Conservation (phyloP, 1,140 invertebrate genomes). For the Papilio machaon region DNA sequence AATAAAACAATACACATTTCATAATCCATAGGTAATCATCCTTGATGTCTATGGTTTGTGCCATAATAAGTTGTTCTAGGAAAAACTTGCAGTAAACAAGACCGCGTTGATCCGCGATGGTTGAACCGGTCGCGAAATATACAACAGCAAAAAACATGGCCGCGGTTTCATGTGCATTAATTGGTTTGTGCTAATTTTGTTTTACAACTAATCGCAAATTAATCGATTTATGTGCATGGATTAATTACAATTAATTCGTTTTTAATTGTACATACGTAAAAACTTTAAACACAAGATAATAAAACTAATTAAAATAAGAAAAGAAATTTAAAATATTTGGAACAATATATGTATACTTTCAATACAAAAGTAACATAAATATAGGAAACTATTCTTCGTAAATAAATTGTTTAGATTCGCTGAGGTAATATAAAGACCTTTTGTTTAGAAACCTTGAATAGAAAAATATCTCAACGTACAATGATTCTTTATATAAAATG, state of each 20-base stretch:
- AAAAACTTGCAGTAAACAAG: conserved; percentile 49
- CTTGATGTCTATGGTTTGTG: conserved; percentile 46
- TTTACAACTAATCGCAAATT: conserved; percentile 8
- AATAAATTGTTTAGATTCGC: not conserved
- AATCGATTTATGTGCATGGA: conserved; percentile 15
- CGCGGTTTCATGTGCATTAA: conserved; percentile 22
- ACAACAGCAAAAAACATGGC: conserved; percentile 44
- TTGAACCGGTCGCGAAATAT: conserved; percentile 50
- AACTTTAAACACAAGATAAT: not conserved
- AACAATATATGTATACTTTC: not conserved
- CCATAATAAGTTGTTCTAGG: conserved; percentile 55
- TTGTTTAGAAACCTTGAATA: not conserved
- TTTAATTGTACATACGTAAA: not conserved
- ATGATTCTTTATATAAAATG: conserved; percentile 1
- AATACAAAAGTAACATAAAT: not conserved
- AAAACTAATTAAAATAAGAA: not conserved
- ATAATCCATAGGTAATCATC: conserved; percentile 43
- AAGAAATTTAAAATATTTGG: not conserved
- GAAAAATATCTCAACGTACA: not conserved
- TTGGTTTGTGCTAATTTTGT: not conserved
- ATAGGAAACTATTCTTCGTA: not conserved
- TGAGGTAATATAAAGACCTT: not conserved
- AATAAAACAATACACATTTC: conserved; percentile 36
- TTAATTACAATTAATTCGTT: not conserved
- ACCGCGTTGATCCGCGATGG: conserved; percentile 40